phyloP scores from a whole-genome alignment of 2,797 vertebrate species.

The Xenopus petersii region DNA sequence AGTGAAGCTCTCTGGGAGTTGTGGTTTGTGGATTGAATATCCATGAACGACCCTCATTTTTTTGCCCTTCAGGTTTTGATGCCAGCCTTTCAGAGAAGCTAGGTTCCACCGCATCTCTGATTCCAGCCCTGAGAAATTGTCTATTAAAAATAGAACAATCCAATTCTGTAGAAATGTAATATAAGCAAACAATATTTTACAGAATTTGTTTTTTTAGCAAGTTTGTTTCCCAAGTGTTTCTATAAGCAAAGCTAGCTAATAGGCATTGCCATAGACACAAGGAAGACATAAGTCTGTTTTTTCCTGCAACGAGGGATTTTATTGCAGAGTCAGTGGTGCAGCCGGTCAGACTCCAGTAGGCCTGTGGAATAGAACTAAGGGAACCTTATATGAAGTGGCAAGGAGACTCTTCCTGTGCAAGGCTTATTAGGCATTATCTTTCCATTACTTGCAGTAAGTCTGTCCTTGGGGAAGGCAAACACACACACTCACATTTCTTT shows the following conservation, averaged over 20 bases:
- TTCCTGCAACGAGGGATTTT: not conserved
- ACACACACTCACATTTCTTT: constrained; percentile 10
- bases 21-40: too few relatives aligned
- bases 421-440: constrained; percentile 31
- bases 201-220: too few relatives aligned
- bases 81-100: too few relatives aligned
- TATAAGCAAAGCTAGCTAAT: not conserved
- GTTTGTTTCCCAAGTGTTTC: not conserved
- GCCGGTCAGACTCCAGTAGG: constrained; percentile 9
- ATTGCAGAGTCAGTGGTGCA: not conserved
- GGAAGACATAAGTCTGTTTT: not conserved
- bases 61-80: too few relatives aligned
- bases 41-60: too few relatives aligned
- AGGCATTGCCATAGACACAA: not conserved
- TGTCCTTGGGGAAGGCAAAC: constrained; percentile 25
- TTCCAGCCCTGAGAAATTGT: too few relatives aligned
- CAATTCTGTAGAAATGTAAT: too few relatives aligned
- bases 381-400: not conserved
- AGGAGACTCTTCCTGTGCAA: constrained; percentile 16
- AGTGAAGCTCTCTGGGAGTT: too few relatives aligned
- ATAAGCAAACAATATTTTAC: too few relatives aligned
- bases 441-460: constrained; percentile 33
- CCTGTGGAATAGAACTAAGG: constrained; percentile 16
- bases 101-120: too few relatives aligned
- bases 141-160: too few relatives aligned